Percentiles rank a stretch among this genome's conserved stretches.
Evolutionary conservation across 2,797 vertebrate species (phyloP).

Genomic region (Notoglanidium macrostoma): DNA sequence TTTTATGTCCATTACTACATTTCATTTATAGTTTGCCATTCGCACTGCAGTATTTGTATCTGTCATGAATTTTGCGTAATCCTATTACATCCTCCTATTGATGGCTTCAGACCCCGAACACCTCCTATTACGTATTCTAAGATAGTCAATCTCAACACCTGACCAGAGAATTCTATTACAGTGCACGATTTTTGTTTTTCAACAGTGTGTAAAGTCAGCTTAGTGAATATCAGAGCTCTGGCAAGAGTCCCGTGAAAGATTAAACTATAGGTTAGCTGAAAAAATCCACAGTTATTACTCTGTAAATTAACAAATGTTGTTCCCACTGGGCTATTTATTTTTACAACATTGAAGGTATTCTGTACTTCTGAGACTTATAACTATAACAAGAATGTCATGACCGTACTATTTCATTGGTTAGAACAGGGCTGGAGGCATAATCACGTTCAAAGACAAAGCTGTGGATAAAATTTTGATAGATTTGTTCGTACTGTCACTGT

Average conservation of each 20-base stretch:
- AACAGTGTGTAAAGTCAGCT: not conserved
- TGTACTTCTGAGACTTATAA: constrained; percentile 4
- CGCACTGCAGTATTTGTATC: not conserved
- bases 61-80: not conserved
- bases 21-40: not conserved
- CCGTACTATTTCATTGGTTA: not conserved
- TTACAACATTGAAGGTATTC: not conserved
- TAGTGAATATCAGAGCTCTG: not conserved
- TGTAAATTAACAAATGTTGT: constrained; percentile 5
- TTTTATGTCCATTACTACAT: not conserved
- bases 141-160: not conserved
- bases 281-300: constrained; percentile 20
- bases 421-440: not conserved
- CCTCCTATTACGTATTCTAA: not conserved
- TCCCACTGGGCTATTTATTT: not conserved
- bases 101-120: not conserved
- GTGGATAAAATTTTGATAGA: not conserved
- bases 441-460: not conserved
- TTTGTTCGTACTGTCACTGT: not conserved
- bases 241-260: not conserved
- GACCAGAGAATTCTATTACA: not conserved
- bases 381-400: not conserved
- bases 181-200: not conserved
- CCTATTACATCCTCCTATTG: not conserved
- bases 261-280: constrained; percentile 6